Evolutionary conservation across 2,113 vertebrate genomes (phyloP).

Genomic region (Solenodon paradoxus): DNA sequence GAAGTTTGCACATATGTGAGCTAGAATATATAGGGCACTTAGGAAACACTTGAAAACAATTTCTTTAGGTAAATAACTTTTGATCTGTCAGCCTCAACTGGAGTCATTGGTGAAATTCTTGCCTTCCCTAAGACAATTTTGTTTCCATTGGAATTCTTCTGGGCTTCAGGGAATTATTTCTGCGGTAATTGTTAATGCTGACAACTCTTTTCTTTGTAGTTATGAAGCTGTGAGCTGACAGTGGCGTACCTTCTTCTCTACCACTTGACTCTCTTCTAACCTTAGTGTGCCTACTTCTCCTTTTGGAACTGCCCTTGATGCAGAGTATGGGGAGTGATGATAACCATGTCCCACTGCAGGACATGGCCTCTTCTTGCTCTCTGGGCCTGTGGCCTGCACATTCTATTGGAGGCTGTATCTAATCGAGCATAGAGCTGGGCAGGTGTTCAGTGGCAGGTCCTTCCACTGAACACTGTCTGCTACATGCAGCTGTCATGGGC

Average conservation of each 20-base stretch:
- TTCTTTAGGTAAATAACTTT: conserved; percentile 4
- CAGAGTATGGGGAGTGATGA: neutral
- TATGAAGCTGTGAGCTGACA: neutral
- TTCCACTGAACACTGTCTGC: neutral
- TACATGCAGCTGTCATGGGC: rapidly evolving
- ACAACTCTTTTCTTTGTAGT: neutral
- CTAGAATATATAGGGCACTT: neutral
- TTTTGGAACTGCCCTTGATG: neutral
- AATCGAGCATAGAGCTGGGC: neutral
- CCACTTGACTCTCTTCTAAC: neutral
- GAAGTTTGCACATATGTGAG: neutral
- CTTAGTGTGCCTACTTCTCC: neutral
- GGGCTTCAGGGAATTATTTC: neutral
- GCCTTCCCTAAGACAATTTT: neutral
- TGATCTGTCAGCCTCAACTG: neutral
- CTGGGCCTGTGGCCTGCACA: neutral
- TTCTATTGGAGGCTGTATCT: neutral
- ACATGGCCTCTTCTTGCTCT: neutral
- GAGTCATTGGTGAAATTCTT: neutral
- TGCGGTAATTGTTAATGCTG: neutral
- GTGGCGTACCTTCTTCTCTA: neutral
- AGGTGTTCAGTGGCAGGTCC: neutral
- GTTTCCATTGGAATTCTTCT: neutral
- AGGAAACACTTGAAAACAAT: neutral
- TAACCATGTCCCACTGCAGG: neutral